These are phyloP conservation scores for Branchinecta lynchi DNA, from an alignment of 1,140 invertebrate genomes.

Conservation along the genomic window DNA sequence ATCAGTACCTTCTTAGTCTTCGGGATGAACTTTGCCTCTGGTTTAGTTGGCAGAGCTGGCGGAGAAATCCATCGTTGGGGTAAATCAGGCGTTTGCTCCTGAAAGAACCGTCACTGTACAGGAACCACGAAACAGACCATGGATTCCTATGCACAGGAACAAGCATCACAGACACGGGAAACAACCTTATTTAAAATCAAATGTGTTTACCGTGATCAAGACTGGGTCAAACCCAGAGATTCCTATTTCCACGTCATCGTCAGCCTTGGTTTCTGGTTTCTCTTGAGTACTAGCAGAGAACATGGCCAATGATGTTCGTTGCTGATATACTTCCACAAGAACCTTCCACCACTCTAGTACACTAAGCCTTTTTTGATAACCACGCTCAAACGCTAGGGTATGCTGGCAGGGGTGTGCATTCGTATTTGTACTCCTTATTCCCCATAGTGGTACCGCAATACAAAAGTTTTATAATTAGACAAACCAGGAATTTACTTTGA, in stretches of 20 bases:
- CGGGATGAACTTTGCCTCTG: constrained; percentile 27
- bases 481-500: no score
- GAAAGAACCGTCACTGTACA: neutral
- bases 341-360: no score
- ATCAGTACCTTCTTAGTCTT: constrained; percentile 9
- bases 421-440: no score
- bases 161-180: neutral
- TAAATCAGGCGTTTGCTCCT: constrained; percentile 34
- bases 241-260: neutral
- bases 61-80: constrained; percentile 63
- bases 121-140: neutral
- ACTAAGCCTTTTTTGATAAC: no score
- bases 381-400: no score
- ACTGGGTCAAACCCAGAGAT: neutral
- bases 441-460: no score
- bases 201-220: neutral
- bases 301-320: no score
- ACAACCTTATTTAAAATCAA: neutral
- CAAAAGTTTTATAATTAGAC: no score
- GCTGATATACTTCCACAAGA: no score
- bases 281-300: neutral
- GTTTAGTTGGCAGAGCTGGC: constrained; percentile 53
- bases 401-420: no score
- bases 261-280: neutral
- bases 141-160: neutral